A percentile compares a stretch with the other conserved stretches of the same genome.
Evolutionary conservation across 2,888 invertebrate genomes (phyloP).

Genomic region (Eilema griseolum): DNA sequence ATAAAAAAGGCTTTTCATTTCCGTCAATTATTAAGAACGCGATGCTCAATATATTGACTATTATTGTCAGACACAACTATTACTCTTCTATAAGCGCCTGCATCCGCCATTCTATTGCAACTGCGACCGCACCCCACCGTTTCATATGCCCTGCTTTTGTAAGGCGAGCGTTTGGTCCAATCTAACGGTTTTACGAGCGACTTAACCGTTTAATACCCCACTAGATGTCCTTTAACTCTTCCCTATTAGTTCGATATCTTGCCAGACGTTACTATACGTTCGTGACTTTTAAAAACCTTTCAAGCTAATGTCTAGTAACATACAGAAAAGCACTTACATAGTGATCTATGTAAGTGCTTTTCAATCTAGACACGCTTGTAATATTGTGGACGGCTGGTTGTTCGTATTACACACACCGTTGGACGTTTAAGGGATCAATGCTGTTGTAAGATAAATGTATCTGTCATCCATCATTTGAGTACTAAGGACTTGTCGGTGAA

Average conservation of each 20-base stretch:
- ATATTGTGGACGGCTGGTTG: not conserved
- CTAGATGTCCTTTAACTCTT: slow-evolving; percentile 47
- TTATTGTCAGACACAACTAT: not conserved
- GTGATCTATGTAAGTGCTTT: not conserved
- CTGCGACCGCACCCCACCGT: slow-evolving; percentile 39
- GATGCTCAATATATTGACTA: not conserved
- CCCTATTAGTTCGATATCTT: slow-evolving; percentile 34
- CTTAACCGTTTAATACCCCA: slow-evolving; percentile 51
- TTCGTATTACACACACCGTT: not conserved
- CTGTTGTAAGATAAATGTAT: not conserved
- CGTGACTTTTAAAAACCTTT: slow-evolving; percentile 15
- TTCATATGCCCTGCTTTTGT: slow-evolving; percentile 54
- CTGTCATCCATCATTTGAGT: not conserved
- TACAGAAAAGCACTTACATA: too few relatives aligned
- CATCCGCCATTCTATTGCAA: slow-evolving; percentile 24
- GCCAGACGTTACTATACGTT: slow-evolving; percentile 1
- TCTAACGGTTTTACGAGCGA: slow-evolving; percentile 57
- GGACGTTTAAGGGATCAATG: not conserved
- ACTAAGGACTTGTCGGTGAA: not conserved
- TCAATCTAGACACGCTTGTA: not conserved
- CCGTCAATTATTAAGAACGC: not conserved
- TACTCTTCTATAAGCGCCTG: not conserved
- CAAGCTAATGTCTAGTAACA: too few relatives aligned
- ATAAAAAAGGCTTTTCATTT: too few relatives aligned
- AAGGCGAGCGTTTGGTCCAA: slow-evolving; percentile 56